phyloP scores from a whole-genome alignment of 1,140 invertebrate genomes.

The Trichogramma pretiosum region DNA sequence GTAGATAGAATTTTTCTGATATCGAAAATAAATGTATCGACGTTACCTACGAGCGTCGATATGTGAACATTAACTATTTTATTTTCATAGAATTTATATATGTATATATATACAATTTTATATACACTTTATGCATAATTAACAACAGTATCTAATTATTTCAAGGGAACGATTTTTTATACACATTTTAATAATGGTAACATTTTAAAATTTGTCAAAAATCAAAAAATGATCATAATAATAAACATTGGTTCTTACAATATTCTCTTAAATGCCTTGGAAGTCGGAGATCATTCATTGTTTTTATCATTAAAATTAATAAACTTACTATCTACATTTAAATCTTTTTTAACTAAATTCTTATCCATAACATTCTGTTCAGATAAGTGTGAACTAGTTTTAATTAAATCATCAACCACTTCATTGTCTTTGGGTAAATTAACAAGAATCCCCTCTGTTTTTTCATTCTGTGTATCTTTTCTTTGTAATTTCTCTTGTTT shows the following conservation, averaged over 20 bases:
- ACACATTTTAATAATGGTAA: not conserved
- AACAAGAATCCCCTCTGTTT: not conserved
- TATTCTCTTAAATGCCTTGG: constrained; percentile 31
- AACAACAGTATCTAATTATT: no score
- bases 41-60: no score
- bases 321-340: constrained; percentile 4
- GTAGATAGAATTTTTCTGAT: no score
- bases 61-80: no score
- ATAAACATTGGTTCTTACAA: constrained; percentile 4
- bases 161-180: no score
- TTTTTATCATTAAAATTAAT: constrained; percentile 11
- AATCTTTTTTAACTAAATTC: constrained; percentile 21
- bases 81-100: no score
- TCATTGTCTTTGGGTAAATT: constrained; percentile 2
- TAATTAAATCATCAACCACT: constrained; percentile 29
- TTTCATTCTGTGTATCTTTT: not conserved
- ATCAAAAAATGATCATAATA: not conserved
- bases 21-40: no score
- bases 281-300: constrained; percentile 32
- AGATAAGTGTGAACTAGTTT: constrained; percentile 29
- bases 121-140: no score
- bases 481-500: constrained; percentile 9
- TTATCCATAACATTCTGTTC: constrained; percentile 24
- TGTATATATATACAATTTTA: no score
- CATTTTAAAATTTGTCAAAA: not conserved